phyloP scores from a whole-genome alignment of 1,140 invertebrate species.

The Drosophila melanica region DNA sequence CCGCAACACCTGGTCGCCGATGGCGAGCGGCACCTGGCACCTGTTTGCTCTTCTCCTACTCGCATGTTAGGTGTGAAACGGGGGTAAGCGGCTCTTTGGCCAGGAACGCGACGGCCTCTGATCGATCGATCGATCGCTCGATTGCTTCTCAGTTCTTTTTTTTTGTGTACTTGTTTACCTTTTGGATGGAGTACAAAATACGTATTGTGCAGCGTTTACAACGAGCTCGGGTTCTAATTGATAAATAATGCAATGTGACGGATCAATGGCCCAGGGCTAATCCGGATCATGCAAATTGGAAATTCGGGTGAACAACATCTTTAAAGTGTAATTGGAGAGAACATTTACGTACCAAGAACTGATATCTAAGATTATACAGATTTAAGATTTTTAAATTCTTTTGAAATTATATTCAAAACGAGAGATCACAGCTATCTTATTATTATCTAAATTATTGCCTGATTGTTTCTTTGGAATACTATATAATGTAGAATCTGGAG shows the following conservation, averaged over 20 bases:
- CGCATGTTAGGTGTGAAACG: constrained; percentile 66
- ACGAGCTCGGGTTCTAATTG: constrained; percentile 49
- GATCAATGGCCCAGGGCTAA: constrained; percentile 49
- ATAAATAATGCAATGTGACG: constrained; percentile 59
- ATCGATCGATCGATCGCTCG: constrained; percentile 55
- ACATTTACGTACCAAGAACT: background rate
- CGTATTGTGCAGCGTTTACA: constrained; percentile 8
- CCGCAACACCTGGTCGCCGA: constrained; percentile 27
- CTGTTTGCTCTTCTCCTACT: constrained; percentile 39
- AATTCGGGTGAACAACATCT: background rate
- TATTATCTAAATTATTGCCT: no score
- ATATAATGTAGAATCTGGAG: no score
- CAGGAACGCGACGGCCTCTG: constrained; percentile 39
- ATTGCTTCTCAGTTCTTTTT: constrained; percentile 32
- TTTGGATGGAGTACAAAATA: constrained; percentile 1
- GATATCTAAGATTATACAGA: background rate
- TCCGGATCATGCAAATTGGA: constrained; percentile 32
- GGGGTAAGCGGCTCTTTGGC: constrained; percentile 35
- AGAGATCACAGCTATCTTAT: background rate
- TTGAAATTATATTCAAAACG: background rate
- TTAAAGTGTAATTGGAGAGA: background rate
- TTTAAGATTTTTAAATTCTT: background rate
- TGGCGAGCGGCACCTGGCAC: constrained; percentile 51
- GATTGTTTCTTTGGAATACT: no score
- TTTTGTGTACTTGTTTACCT: constrained; percentile 27